A percentile compares a stretch with the other conserved stretches of the same genome.
phyloP scores from a whole-genome alignment of 2,113 vertebrate genomes.

The Varanus salvator region DNA sequence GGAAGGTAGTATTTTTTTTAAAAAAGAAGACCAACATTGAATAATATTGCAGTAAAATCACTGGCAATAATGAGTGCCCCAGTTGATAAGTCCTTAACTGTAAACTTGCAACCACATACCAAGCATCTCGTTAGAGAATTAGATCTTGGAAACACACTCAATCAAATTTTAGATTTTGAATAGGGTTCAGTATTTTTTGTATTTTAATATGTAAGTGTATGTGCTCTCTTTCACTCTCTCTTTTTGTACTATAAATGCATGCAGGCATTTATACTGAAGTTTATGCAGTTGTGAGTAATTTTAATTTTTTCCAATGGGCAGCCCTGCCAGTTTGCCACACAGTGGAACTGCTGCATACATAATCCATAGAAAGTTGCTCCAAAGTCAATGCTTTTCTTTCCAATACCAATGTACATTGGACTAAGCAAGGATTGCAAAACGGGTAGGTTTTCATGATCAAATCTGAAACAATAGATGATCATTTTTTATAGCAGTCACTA shows the following conservation, averaged over 20 bases:
- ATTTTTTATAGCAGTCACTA: constrained; percentile 22
- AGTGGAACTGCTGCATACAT: constrained; percentile 6
- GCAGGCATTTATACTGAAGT: neutral
- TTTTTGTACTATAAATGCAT: neutral
- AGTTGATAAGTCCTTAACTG: neutral
- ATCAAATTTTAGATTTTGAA: neutral
- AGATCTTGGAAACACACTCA: constrained; percentile 19
- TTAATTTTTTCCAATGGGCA: constrained; percentile 16
- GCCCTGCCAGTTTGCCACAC: constrained; percentile 6
- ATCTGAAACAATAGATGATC: constrained; percentile 2
- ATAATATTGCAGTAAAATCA: neutral
- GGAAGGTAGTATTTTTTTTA: neutral
- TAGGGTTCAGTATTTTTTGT: constrained; percentile 28
- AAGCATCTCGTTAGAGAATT: constrained; percentile 1
- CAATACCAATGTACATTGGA: constrained; percentile 7
- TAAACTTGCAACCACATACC: neutral
- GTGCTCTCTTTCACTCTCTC: neutral
- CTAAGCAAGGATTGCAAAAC: constrained; percentile 7
- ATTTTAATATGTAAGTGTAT: neutral
- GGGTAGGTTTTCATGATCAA: constrained; percentile 13
- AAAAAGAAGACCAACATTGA: neutral
- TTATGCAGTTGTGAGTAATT: constrained; percentile 1
- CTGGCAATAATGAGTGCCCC: neutral
- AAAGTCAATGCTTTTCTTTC: constrained; percentile 23
- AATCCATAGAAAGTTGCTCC: constrained; percentile 19